Evolutionary conservation across 2,113 vertebrate genomes (phyloP), one percentile per base, ranked within the genome.

Genomic region (Anthoscopus minutus): DNA sequence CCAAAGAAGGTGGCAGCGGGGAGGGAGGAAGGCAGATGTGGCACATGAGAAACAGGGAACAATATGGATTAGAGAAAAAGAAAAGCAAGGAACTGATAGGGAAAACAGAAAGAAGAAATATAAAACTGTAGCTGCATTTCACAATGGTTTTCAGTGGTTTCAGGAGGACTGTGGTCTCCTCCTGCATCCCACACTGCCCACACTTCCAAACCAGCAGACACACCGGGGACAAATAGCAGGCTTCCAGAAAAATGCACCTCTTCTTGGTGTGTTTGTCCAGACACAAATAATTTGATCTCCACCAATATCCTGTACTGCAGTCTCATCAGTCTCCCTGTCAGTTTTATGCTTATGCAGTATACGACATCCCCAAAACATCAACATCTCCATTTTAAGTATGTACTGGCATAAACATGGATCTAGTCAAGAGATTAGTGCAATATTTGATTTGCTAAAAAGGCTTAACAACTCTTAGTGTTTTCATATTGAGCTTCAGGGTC

Each of bases 381-480:
- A 6, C 72, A 54, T 58, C 60, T 64, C 67, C 37, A 71, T 73
- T 86, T 88, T 76, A 85, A 58, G 54, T 37, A 81, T 2, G 3
- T 74, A 33, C 74, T 74, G 60, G 42, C 67, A 91, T 77, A 93
- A 89, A 61, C 42, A 69, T 21, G 45, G 61, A 51, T 56, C 7
- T 64, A 78, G 13, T 67, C 15, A 94, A 87, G 86, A 81, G 70
- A 82, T 45, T 47, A 83, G 25, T 2, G 7, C 19, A 44, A 38
- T 42, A 48, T 80, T 91, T 92, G 83, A 89, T 97, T 94, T 96
- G 73, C 66, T 86, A 84, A 92, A 92, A 87, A 83, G 81, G 33
- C 35, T 69, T 57, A 79, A 71, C 40, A 85, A 37, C 38, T 56
- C 71, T 45, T 25, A 31, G 33, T 66, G 38, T 72, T 94, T 95